A percentile compares a stretch with the other conserved stretches of the same genome.
Conservation (phyloP, 2,888 invertebrate genomes). For the Gastrophysa polygoni region DNA sequence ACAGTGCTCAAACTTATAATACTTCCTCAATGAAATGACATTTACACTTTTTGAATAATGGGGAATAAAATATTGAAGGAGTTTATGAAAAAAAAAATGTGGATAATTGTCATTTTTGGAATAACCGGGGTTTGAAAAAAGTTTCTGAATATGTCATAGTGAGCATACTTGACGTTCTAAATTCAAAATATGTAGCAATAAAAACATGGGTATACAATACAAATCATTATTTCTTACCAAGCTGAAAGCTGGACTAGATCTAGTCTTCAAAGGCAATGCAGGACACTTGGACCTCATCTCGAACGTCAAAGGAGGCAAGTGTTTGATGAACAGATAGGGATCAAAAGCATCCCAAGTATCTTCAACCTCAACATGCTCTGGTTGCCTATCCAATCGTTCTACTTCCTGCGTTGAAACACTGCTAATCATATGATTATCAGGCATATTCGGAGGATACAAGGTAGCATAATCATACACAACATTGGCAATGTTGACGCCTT, state of each 20-base stretch:
- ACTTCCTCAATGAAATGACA: no score
- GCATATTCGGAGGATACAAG: slow-evolving; percentile 45
- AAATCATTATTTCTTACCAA: slow-evolving; percentile 65
- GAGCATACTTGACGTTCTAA: no score
- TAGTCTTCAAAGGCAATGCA: slow-evolving; percentile 88
- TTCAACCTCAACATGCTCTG: slow-evolving; percentile 56
- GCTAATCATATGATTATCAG: slow-evolving; percentile 49
- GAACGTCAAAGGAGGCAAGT: slow-evolving; percentile 80
- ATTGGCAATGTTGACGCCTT: slow-evolving; percentile 46
- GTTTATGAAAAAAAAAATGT: no score
- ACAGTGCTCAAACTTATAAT: no score
- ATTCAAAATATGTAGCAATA: no score
- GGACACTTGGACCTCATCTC: slow-evolving; percentile 77
- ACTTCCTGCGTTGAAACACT: slow-evolving; percentile 48
- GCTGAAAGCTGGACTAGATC: slow-evolving; percentile 93
- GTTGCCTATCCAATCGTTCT: slow-evolving; percentile 52
- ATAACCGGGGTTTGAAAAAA: no score
- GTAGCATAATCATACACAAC: slow-evolving; percentile 53
- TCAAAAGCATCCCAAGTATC: slow-evolving; percentile 83
- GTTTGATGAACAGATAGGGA: slow-evolving; percentile 90
- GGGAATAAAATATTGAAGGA: no score
- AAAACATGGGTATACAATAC: no score
- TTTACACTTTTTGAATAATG: no score
- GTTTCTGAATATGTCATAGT: no score
- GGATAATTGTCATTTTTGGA: no score